phyloP scores from a whole-genome alignment of 2,888 invertebrate species.

The Tiliacea aurago region DNA sequence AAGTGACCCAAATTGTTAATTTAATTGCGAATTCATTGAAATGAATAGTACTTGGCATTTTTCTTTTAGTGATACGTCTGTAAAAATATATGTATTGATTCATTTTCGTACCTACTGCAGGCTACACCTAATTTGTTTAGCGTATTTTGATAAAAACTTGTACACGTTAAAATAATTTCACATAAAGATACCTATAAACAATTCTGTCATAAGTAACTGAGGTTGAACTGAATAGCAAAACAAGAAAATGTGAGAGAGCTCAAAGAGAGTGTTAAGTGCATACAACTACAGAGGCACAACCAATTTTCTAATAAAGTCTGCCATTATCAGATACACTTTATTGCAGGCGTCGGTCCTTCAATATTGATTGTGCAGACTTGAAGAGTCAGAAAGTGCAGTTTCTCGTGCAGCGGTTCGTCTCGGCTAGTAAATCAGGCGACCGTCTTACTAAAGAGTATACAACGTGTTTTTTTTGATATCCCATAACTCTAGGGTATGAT shows the following conservation, averaged over 20 bases:
- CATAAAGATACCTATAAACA: too few relatives aligned
- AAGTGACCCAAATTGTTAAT: constrained; percentile 40
- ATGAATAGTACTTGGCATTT: constrained; percentile 28
- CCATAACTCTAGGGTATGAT: too few relatives aligned
- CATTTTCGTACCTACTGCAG: not conserved
- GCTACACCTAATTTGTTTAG: too few relatives aligned
- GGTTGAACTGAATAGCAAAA: not conserved
- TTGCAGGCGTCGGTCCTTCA: constrained; percentile 8
- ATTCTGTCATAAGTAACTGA: not conserved
- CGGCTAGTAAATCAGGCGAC: constrained; percentile 65
- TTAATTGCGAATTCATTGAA: constrained; percentile 56
- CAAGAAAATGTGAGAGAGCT: not conserved
- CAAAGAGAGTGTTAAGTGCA: not conserved
- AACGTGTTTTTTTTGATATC: too few relatives aligned
- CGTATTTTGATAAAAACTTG: not conserved
- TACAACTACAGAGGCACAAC: too few relatives aligned
- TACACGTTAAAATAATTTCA: not conserved
- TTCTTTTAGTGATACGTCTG: constrained; percentile 15
- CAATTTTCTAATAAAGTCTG: constrained; percentile 27
- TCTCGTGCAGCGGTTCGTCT: constrained; percentile 19
- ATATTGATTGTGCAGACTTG: constrained; percentile 5
- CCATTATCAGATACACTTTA: constrained; percentile 27
- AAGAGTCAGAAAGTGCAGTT: constrained; percentile 18
- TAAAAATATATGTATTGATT: not conserved
- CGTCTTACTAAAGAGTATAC: constrained; percentile 33